Evolutionary conservation across 2,797 vertebrate genomes (phyloP), one percentile per base, ranked within the genome.

Genomic region (Lepilemur ruficaudatus): DNA sequence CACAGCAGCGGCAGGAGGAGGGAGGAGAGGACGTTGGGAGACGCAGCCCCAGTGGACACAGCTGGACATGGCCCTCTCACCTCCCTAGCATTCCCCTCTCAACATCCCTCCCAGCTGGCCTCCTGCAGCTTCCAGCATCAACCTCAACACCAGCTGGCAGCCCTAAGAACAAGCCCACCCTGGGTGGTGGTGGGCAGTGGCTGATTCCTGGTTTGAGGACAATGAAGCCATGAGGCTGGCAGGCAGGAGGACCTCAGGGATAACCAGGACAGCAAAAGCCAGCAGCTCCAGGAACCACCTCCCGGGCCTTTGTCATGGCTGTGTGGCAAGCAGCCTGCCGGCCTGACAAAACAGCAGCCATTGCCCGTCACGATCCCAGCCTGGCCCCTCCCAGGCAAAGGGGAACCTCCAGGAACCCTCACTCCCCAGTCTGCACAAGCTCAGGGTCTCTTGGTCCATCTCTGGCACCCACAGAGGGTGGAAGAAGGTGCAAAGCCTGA

Each of bases 281-380:
- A 13, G n/a, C 22, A 17, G 38, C 65, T 70, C 75, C 59, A 38
- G n/a, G 15, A 73, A 6, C 22, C 10, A 7, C 20, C 13, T 17
- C 2, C 0, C 0, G 0, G 32, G 41, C 35, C 73, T 30, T 55
- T 30, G 3, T 14, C 25, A 2, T 0, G 0, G 23, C 78, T 61
- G 5, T 1, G 4, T 7, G 35, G 41, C 35, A 4, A 9, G 52
- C 22, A 14, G 13, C 46, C 69, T 15, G 30, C 52, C 22, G 0
- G 23, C 4, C 28, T 14, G 63, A 5, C 13, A 2, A 14, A 57
- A n/a, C 30, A 18, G 23, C 30, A 17, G 15, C 46, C 28, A 4
- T 11, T 1, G 38, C 46, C n/a, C 3, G 9, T 22, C 4, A 17
- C 13, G 6, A 0, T 18, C 35, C 11, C 12, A 11, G 15, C 23